These are phyloP conservation scores for Tupiocoris notatus DNA, from an alignment of 2,888 invertebrate species.

Conservation along the genomic window DNA sequence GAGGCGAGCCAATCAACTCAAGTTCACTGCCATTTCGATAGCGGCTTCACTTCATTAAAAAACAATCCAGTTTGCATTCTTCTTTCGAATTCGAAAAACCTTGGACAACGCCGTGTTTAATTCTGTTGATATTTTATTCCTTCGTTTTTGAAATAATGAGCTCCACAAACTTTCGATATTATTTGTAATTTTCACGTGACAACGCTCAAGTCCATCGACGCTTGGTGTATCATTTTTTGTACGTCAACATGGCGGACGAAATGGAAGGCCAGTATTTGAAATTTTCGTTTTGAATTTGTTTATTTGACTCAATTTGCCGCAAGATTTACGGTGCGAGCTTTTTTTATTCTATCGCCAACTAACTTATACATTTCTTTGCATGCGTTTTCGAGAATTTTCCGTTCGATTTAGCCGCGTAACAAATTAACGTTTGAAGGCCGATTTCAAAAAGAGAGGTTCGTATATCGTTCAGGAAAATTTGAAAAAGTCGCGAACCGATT, in stretches of 20 bases:
- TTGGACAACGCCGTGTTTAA: too few species aligned
- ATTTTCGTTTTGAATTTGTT: conserved; percentile 2
- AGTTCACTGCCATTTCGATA: not conserved
- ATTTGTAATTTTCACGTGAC: not conserved
- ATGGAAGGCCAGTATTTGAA: conserved; percentile 67
- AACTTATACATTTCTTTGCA: not conserved
- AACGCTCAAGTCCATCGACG: not conserved
- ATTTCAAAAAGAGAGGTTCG: conserved; percentile 20
- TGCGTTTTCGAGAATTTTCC: not conserved
- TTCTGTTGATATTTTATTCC: not conserved
- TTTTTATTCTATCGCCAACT: not conserved
- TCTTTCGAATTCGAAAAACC: too few species aligned
- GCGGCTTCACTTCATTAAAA: not conserved
- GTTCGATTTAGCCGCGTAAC: not conserved
- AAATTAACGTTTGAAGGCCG: conserved; percentile 9
- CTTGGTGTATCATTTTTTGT: not conserved
- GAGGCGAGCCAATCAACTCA: too few species aligned
- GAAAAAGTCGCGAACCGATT: conserved; percentile 6
- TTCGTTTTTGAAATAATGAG: not conserved
- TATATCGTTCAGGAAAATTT: conserved; percentile 10
- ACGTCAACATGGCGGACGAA: conserved; percentile 67
- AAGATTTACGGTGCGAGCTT: not conserved
- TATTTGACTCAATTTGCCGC: not conserved
- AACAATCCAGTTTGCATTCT: too few species aligned
- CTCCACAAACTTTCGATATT: not conserved